Evolutionary conservation across 2,113 vertebrate genomes (phyloP).

Genomic region (Toxostoma redivivum): DNA sequence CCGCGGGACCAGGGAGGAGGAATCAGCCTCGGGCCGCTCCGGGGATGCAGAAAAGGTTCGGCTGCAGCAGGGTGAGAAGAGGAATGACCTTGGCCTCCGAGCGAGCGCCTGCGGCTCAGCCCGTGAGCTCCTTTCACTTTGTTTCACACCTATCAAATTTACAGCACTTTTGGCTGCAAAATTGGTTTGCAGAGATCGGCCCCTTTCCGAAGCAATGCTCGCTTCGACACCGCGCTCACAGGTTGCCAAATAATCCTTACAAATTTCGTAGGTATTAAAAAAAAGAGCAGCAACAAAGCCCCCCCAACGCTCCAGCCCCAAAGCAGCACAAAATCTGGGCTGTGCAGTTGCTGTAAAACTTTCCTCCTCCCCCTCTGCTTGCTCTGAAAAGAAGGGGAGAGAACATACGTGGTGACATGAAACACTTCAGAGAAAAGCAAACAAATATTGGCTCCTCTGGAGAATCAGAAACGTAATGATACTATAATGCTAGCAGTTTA

Average conservation of each 20-base stretch:
- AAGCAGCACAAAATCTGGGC: neutral
- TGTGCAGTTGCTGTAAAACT: neutral
- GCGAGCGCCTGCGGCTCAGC: neutral
- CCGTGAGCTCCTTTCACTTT: fast-evolving
- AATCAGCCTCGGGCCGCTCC: neutral
- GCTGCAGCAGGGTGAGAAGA: neutral
- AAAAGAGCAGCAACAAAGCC: neutral
- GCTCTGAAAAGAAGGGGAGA: neutral
- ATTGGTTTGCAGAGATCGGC: neutral
- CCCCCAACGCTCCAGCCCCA: neutral
- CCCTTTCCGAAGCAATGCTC: neutral
- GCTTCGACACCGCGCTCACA: fast-evolving
- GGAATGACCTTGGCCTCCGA: neutral
- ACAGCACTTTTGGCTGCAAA: neutral
- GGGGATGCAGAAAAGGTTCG: neutral
- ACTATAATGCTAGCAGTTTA: conserved; percentile 51
- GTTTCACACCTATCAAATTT: neutral
- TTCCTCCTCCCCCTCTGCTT: neutral
- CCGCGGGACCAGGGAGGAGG: neutral
- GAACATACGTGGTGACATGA: conserved; percentile 16
- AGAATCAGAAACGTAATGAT: conserved; percentile 60
- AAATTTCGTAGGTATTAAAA: neutral
- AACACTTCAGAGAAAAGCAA: conserved; percentile 63
- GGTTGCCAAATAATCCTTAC: neutral
- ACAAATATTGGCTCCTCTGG: conserved; percentile 57